Evolutionary conservation across 2,113 vertebrate species (phyloP).

Genomic region (Leiothrix lutea): DNA sequence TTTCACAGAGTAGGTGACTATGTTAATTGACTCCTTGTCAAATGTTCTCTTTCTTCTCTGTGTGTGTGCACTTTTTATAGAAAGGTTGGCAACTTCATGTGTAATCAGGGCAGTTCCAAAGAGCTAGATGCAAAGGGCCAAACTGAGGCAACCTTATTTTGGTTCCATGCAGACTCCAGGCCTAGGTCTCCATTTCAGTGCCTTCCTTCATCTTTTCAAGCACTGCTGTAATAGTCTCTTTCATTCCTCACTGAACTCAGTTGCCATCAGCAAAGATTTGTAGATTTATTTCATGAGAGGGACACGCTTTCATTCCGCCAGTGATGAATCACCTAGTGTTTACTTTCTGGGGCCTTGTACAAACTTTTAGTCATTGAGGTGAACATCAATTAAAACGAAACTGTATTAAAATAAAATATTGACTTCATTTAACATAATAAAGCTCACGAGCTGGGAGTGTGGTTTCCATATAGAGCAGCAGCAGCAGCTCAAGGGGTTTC

Average conservation of each 20-base stretch:
- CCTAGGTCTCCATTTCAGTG: not conserved
- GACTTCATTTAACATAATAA: conserved; percentile 15
- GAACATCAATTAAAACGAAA: conserved; percentile 55
- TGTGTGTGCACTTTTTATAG: not conserved
- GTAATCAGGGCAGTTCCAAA: not conserved
- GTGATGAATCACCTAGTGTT: conserved; percentile 53
- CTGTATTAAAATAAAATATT: conserved; percentile 36
- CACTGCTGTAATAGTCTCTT: not conserved
- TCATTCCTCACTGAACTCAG: not conserved
- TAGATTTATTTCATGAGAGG: conserved; percentile 9
- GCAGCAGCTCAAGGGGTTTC: not conserved
- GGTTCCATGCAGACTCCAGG: not conserved
- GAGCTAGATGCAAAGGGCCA: not conserved
- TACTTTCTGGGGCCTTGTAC: conserved; percentile 41
- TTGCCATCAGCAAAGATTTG: conserved; percentile 27
- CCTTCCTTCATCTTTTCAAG: not conserved
- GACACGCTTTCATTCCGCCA: not conserved
- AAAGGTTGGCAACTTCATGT: not conserved
- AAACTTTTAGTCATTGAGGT: conserved; percentile 31
- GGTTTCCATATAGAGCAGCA: not conserved
- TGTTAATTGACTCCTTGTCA: not conserved
- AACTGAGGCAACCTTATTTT: not conserved
- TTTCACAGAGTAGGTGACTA: not conserved
- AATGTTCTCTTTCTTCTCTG: not conserved
- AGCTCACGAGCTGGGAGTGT: not conserved